phyloP scores from a whole-genome alignment of 53 echinoderm and acorn worm genomes.

The Holothuria scabra region DNA sequence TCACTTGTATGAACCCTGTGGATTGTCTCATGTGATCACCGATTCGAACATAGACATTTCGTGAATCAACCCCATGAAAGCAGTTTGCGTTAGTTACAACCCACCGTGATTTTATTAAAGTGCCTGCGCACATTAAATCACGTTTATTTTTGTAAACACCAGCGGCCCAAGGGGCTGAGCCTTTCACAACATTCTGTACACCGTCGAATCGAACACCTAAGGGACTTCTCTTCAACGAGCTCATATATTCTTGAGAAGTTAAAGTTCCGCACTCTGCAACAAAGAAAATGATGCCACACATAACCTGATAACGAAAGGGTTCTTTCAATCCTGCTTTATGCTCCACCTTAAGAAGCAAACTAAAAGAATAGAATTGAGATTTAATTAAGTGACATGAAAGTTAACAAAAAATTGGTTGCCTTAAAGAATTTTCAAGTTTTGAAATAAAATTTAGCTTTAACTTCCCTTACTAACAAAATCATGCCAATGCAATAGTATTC shows the following conservation, averaged over 20 bases:
- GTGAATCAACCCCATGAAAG: constrained; percentile 2
- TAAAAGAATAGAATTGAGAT: too few relatives aligned
- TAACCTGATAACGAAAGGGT: too few relatives aligned
- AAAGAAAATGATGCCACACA: not conserved
- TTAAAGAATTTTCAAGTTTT: too few relatives aligned
- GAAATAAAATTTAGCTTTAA: too few relatives aligned
- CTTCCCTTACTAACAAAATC: too few relatives aligned
- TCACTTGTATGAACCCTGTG: constrained; percentile 47
- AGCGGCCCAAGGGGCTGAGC: constrained; percentile 82
- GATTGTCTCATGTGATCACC: constrained; percentile 69
- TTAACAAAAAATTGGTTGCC: too few relatives aligned
- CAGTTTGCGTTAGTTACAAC: constrained; percentile 77
- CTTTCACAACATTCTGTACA: constrained; percentile 52
- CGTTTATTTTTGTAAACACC: constrained; percentile 51
- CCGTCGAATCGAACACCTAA: constrained; percentile 51
- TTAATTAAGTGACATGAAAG: too few relatives aligned
- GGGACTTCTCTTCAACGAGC: not conserved
- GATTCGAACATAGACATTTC: constrained; percentile 52
- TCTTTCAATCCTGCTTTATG: too few relatives aligned
- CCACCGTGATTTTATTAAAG: constrained; percentile 69
- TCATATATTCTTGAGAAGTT: constrained; percentile 50
- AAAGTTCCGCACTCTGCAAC: constrained; percentile 71
- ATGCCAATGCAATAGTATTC: too few relatives aligned
- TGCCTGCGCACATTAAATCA: constrained; percentile 64
- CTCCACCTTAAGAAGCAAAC: too few relatives aligned